Percentiles rank a stretch among this genome's conserved stretches.
phyloP scores from a whole-genome alignment of 2,113 vertebrate species.

The Thermophis baileyi region DNA sequence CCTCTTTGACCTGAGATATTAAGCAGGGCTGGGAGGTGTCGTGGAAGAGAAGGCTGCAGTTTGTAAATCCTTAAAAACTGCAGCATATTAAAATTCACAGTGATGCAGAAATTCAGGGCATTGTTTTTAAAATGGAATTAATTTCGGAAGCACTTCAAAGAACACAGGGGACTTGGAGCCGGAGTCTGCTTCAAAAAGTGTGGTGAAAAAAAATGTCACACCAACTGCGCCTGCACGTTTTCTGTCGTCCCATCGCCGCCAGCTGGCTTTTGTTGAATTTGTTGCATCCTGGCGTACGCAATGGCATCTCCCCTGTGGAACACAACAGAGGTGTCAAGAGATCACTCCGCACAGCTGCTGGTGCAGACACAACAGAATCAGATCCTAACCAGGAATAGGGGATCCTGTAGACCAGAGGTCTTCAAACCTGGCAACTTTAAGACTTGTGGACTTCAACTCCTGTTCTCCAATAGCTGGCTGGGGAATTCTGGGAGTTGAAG shows the following conservation, averaged over 20 bases:
- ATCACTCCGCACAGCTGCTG: accelerated
- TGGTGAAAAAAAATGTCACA: slow-evolving; percentile 60
- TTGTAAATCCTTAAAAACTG: neutral
- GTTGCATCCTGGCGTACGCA: slow-evolving; percentile 87
- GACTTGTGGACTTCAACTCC: too few relatives aligned
- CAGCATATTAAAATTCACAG: neutral
- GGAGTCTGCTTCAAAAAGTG: neutral
- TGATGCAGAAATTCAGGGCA: neutral
- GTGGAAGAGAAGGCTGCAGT: too few relatives aligned
- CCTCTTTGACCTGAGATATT: neutral
- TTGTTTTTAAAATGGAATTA: neutral
- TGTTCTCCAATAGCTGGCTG: too few relatives aligned
- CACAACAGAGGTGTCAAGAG: neutral
- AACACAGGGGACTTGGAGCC: accelerated
- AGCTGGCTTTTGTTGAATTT: slow-evolving; percentile 86
- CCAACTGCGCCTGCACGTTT: slow-evolving; percentile 67
- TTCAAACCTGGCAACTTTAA: too few relatives aligned
- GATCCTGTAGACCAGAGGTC: neutral
- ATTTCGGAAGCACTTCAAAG: slow-evolving; percentile 5
- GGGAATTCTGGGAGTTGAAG: too few relatives aligned
- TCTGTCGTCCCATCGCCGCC: slow-evolving; percentile 82
- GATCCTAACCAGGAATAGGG: neutral
- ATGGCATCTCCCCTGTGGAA: slow-evolving; percentile 85
- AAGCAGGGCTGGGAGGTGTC: neutral
- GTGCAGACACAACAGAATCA: neutral